These are phyloP conservation scores for Meiosimyza decipiens DNA, from an alignment of 2,888 invertebrate genomes.

Conservation along the genomic window DNA sequence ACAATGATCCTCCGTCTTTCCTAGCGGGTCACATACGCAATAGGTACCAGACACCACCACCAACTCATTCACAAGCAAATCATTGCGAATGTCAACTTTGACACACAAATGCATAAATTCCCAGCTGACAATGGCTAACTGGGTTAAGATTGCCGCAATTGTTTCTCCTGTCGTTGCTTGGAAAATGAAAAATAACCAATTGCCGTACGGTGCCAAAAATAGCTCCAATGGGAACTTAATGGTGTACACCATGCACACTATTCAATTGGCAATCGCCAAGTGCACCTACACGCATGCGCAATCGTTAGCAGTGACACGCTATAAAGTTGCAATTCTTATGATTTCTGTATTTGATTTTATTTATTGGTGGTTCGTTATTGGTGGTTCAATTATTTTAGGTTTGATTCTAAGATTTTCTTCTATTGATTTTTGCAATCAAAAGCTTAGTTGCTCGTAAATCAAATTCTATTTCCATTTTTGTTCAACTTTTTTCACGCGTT, in stretches of 20 bases:
- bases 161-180: neutral
- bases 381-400: too few species aligned
- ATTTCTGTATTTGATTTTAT: neutral
- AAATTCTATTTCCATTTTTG: neutral
- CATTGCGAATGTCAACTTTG: slow-evolving; percentile 10
- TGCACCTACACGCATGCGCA: too few species aligned
- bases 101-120: slow-evolving; percentile 1
- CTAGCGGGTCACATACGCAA: neutral
- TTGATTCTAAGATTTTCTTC: neutral
- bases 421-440: slow-evolving; percentile 4
- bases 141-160: slow-evolving; percentile 9
- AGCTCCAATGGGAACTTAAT: neutral
- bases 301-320: neutral
- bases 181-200: too few species aligned
- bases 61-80: slow-evolving; percentile 2
- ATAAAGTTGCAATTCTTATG: neutral
- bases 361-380: too few species aligned
- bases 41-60: neutral
- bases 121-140: neutral
- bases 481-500: too few species aligned
- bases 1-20: too few species aligned
- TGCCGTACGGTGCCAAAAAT: slow-evolving; percentile 1
- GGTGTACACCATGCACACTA: neutral
- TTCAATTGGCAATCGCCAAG: too few species aligned
- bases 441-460: neutral